phyloP scores from a whole-genome alignment of 2,888 invertebrate species.

The Meandrusa payeni region DNA sequence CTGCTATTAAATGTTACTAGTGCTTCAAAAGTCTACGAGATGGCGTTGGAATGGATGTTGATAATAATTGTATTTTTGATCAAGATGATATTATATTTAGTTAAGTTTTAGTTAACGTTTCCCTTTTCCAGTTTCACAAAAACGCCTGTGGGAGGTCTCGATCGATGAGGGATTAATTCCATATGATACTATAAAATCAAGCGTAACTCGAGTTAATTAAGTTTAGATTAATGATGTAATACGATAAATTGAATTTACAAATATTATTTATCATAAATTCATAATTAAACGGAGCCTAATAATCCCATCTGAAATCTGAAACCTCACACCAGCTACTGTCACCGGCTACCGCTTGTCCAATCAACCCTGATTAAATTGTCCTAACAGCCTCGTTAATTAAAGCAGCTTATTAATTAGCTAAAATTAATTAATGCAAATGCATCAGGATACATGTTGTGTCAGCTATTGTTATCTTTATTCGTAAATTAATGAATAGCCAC shows the following conservation, averaged over 20 bases:
- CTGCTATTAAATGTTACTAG: too few species aligned
- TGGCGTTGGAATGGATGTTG: too few species aligned
- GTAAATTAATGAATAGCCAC: conserved; percentile 14
- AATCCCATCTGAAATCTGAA: conserved; percentile 21
- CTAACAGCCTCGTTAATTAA: conserved; percentile 63
- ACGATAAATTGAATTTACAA: conserved; percentile 3
- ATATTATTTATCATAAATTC: conserved; percentile 15
- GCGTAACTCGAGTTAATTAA: too few species aligned
- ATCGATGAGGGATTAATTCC: too few species aligned
- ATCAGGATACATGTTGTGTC: conserved; percentile 28
- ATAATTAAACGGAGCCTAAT: conserved; percentile 21
- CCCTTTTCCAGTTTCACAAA: too few species aligned
- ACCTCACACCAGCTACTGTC: conserved; percentile 12
- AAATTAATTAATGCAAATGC: conserved; percentile 67
- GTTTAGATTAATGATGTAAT: too few species aligned
- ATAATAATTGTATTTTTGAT: too few species aligned
- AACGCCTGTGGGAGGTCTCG: too few species aligned
- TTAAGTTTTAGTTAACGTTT: too few species aligned
- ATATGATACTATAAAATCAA: too few species aligned
- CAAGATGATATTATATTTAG: too few species aligned
- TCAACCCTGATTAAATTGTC: conserved; percentile 65
- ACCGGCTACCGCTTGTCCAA: conserved; percentile 41
- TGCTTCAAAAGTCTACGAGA: too few species aligned
- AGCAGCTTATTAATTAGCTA: conserved; percentile 65
- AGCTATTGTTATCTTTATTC: conserved; percentile 17